Evolutionary conservation across 2,888 invertebrate genomes (phyloP), one percentile per base, ranked within the genome.

Genomic region (Andrena haemorrhoa): DNA sequence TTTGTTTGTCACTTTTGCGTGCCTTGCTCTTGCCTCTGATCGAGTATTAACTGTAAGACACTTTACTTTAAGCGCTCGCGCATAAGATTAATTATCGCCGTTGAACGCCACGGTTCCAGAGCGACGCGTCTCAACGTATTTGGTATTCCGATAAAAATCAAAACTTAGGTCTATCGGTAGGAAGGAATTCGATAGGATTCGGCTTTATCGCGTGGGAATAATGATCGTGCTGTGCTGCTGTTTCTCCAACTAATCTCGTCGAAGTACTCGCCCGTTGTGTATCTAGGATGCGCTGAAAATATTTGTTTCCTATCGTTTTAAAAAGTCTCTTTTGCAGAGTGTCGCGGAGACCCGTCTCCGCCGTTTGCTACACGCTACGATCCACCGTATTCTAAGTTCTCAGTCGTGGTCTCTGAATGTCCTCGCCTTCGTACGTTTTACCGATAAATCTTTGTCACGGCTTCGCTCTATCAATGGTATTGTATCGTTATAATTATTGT

Each of bases 401-500:
- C 23, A 88, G 60, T 83, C 81, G 83, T 83, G 83, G 80, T 87
- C 83, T 80, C 83, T 85, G 79, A 86, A 83, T 89, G 86, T 88
- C 87, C 86, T 86, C 81, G 81, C 82, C 83, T 88, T 73, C 79
- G 65, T 78, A 77, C 33, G 60, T 74, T 78, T 68, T 49, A 76
- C 58, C 64, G 69, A 69, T 16, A 47, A 63, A 86, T 79, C 80
- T 79, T 76, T 86, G 75, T 88, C 76, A 79, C 82, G 82, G 83
- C 87, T 86, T 87, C 75, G 80, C 78, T 86, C 75, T 75, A 78
- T 88, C 79, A 79, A 71, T 88, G 85, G 86, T 85, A 73, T 84
- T 88, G 86, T 79, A 78, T 83, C 86, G 86, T 84, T 88, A 84
- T 72, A 84, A 86, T 89, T 85, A 86, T 87, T 86, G 85, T 86